Conservation (phyloP, 2,113 vertebrate genomes). For the Argyrosomus japonicus region DNA sequence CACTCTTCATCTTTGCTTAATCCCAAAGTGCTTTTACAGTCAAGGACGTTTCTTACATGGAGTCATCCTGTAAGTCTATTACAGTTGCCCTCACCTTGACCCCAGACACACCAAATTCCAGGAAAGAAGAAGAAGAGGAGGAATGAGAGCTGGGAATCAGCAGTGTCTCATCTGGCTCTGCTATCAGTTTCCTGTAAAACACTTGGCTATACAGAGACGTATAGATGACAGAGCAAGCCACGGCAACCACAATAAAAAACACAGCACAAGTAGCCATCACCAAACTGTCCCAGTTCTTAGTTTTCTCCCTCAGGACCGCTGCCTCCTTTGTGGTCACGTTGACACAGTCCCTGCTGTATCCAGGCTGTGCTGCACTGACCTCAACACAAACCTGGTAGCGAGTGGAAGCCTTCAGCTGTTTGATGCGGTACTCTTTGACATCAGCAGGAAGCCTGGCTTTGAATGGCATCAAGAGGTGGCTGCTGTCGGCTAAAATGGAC, state of each 20-base stretch:
- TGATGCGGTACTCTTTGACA: conserved; percentile 90
- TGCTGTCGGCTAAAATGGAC: conserved; percentile 83
- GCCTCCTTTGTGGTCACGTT: conserved; percentile 89
- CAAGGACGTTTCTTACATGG: conserved; percentile 65
- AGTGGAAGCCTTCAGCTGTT: conserved; percentile 89
- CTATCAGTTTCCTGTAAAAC: conserved; percentile 76
- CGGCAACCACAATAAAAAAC: conserved; percentile 84
- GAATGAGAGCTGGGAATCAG: conserved; percentile 81
- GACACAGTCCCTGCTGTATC: conserved; percentile 87
- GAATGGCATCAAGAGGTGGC: conserved; percentile 81
- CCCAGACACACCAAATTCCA: conserved; percentile 84
- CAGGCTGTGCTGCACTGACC: conserved; percentile 82
- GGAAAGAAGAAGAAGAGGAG: conserved; percentile 83
- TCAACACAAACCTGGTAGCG: conserved; percentile 92
- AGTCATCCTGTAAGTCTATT: conserved; percentile 87
- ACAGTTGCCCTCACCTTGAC: conserved; percentile 90
- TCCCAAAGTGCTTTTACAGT: conserved; percentile 44
- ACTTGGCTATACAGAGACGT: conserved; percentile 82
- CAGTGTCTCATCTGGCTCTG: conserved; percentile 78
- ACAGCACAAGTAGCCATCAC: conserved; percentile 83
- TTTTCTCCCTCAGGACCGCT: conserved; percentile 54
- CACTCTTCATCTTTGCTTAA: conserved; percentile 36
- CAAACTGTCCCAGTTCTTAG: conserved; percentile 73
- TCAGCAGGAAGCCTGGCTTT: conserved; percentile 90
- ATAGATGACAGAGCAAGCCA: conserved; percentile 84